phyloP scores from a whole-genome alignment of 2,113 vertebrate species.

The Menura novaehollandiae region DNA sequence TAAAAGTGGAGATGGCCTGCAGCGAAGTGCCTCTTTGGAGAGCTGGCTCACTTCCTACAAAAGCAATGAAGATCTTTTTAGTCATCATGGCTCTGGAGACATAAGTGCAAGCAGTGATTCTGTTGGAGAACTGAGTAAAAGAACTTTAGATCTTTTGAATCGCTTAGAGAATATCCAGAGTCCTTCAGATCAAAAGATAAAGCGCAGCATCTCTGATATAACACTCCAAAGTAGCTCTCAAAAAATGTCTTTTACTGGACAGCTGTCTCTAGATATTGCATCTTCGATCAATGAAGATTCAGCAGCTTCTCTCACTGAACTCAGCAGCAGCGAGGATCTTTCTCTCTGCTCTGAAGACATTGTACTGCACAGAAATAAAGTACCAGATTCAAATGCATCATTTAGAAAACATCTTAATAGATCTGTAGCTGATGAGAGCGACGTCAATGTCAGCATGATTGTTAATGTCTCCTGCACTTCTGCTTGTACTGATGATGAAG shows the following conservation, averaged over 20 bases:
- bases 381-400: conserved; percentile 80
- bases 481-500: conserved; percentile 95
- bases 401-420: conserved; percentile 80
- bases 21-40: conserved; percentile 89
- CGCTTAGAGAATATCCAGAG: conserved; percentile 94
- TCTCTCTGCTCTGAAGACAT: conserved; percentile 91
- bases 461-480: conserved; percentile 96
- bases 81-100: conserved; percentile 81
- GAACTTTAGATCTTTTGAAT: conserved; percentile 91
- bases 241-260: conserved; percentile 72
- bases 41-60: conserved; percentile 85
- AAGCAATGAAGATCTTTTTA: conserved; percentile 79
- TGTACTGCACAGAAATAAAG: conserved; percentile 78
- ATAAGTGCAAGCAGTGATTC: conserved; percentile 75
- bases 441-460: conserved; percentile 94
- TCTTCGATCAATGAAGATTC: conserved; percentile 88
- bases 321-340: conserved; percentile 90
- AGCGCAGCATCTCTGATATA: conserved; percentile 92
- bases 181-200: conserved; percentile 86
- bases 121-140: conserved; percentile 90
- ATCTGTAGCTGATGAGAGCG: conserved; percentile 81
- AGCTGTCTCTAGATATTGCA: conserved; percentile 69
- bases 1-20: conserved; percentile 79
- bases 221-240: conserved; percentile 83
- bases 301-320: conserved; percentile 86